Evolutionary conservation across 2,797 vertebrate genomes (phyloP).

Genomic region (Syndactyla subalaris): DNA sequence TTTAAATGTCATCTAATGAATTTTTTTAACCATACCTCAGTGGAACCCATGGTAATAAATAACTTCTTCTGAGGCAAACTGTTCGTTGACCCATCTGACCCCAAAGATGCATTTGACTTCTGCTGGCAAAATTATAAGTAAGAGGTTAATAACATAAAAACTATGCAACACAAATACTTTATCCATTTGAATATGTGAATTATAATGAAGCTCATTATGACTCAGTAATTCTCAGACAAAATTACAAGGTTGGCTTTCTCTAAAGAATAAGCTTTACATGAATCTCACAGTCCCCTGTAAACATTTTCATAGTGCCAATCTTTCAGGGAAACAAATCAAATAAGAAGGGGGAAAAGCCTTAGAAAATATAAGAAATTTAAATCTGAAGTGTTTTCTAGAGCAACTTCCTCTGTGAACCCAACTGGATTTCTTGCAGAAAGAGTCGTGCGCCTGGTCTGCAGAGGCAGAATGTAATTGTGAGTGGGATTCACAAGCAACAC

Average conservation of each 20-base stretch:
- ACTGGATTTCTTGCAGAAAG: not conserved
- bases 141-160: conserved; percentile 20
- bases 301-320: not conserved
- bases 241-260: not conserved
- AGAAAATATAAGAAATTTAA: not conserved
- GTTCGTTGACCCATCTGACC: conserved; percentile 37
- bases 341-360: not conserved
- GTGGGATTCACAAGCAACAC: not conserved
- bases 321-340: not conserved
- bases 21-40: conserved; percentile 76
- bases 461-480: not conserved
- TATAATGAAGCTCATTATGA: not conserved
- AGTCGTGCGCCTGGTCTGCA: not conserved
- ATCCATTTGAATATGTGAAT: not conserved
- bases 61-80: conserved; percentile 77
- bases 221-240: not conserved
- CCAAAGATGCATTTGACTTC: not conserved
- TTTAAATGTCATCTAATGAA: not conserved
- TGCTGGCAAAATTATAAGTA: conserved; percentile 55
- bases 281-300: not conserved
- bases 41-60: conserved; percentile 79
- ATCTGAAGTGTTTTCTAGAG: not conserved
- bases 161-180: not conserved
- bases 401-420: not conserved
- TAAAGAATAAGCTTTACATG: not conserved